These are phyloP conservation scores for Planococcus citri DNA, from an alignment of 1,140 invertebrate species.

Conservation along the genomic window DNA sequence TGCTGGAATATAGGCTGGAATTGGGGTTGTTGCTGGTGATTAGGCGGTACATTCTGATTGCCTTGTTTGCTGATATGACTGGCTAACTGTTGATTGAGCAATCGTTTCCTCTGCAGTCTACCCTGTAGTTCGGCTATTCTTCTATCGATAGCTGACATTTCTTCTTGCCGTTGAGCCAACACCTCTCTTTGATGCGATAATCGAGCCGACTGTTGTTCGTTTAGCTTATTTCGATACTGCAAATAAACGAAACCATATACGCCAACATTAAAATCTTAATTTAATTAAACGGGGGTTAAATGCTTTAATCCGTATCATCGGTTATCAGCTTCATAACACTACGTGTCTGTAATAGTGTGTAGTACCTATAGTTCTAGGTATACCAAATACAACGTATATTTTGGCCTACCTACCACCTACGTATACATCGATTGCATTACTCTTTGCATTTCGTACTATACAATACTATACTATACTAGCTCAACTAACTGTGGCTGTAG, in stretches of 20 bases:
- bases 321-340: neutral
- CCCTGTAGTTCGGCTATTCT: constrained; percentile 86
- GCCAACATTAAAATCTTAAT: neutral
- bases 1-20: constrained; percentile 23
- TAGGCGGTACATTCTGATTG: constrained; percentile 28
- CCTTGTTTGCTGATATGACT: constrained; percentile 47
- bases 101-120: constrained; percentile 70
- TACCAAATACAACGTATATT: no score
- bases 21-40: neutral
- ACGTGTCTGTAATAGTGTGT: no score
- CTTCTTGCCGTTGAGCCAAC: constrained; percentile 70
- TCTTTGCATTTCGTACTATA: no score
- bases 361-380: no score
- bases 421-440: no score
- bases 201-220: constrained; percentile 82
- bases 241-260: constrained; percentile 12
- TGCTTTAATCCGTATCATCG: neutral
- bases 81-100: constrained; percentile 72
- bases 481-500: no score
- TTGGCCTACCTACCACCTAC: no score
- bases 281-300: neutral
- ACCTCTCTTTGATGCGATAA: constrained; percentile 75
- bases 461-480: no score
- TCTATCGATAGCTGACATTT: constrained; percentile 80
- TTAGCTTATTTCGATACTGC: constrained; percentile 89